phyloP scores from a whole-genome alignment of 2,113 vertebrate genomes.

The Sylvietta virens region DNA sequence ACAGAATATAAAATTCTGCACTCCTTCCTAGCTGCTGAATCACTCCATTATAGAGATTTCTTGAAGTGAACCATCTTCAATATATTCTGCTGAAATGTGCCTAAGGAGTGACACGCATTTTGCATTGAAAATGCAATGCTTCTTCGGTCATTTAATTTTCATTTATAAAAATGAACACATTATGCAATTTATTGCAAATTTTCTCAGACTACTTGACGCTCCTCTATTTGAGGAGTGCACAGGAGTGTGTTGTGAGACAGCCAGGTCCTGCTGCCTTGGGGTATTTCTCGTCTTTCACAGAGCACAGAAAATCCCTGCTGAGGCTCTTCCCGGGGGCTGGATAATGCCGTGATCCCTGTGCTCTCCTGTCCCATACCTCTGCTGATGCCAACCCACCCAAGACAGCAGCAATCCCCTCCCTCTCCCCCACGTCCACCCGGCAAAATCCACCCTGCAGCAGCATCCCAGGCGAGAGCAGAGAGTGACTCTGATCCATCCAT shows the following conservation, averaged over 20 bases:
- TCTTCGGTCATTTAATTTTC: not conserved
- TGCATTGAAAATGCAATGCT: not conserved
- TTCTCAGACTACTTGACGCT: not conserved
- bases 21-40: not conserved
- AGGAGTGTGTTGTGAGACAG: not conserved
- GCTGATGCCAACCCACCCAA: not conserved
- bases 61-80: not conserved
- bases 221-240: not conserved
- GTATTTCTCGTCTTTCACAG: not conserved
- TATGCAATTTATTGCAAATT: not conserved
- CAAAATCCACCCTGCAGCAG: not conserved
- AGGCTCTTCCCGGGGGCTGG: slow-evolving; percentile 20
- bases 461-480: slow-evolving; percentile 3
- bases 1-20: not conserved
- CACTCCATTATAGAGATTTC: not conserved
- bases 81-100: not conserved
- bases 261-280: not conserved
- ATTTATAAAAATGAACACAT: not conserved
- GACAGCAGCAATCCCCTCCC: not conserved
- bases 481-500: slow-evolving; percentile 42
- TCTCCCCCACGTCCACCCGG: not conserved
- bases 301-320: not conserved
- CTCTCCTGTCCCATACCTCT: not conserved
- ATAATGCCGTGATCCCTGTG: slow-evolving; percentile 11
- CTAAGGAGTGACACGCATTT: not conserved